Percentiles rank a stretch among this genome's conserved stretches.
Evolutionary conservation across 2,797 vertebrate species (phyloP).

Genomic region (Sphaeramia orbicularis): DNA sequence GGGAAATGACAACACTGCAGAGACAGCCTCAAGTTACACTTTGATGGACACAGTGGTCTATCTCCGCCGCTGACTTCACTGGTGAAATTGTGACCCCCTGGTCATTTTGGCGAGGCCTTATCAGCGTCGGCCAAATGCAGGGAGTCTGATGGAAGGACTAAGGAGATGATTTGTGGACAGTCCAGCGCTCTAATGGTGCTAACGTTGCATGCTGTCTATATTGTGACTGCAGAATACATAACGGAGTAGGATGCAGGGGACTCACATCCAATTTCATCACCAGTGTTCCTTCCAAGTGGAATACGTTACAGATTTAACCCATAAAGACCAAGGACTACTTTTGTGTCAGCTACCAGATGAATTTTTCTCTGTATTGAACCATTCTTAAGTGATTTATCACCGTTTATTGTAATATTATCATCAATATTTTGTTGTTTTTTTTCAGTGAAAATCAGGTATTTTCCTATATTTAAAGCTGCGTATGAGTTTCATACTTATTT

Average conservation of each 20-base stretch:
- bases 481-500: too few relatives aligned
- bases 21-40: conserved; percentile 83
- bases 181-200: conserved; percentile 52
- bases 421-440: too few relatives aligned
- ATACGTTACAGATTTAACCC: too few relatives aligned
- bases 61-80: conserved; percentile 75
- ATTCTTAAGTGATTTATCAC: too few relatives aligned
- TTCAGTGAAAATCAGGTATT: too few relatives aligned
- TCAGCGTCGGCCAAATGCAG: conserved; percentile 72
- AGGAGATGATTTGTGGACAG: conserved; percentile 74
- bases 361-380: too few relatives aligned
- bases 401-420: too few relatives aligned
- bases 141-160: conserved; percentile 68
- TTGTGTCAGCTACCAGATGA: too few relatives aligned
- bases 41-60: conserved; percentile 81
- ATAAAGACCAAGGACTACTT: too few relatives aligned
- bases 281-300: too few relatives aligned
- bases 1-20: conserved; percentile 75
- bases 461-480: too few relatives aligned
- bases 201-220: conserved; percentile 48
- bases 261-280: conserved; percentile 38
- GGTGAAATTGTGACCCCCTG: conserved; percentile 72
- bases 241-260: conserved; percentile 14
- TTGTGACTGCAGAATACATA: conserved; percentile 53
- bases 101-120: conserved; percentile 75